Percentiles rank a stretch among this genome's conserved stretches.
phyloP scores from a whole-genome alignment of 64 coral and sea anemone species.

The Montipora sp. region DNA sequence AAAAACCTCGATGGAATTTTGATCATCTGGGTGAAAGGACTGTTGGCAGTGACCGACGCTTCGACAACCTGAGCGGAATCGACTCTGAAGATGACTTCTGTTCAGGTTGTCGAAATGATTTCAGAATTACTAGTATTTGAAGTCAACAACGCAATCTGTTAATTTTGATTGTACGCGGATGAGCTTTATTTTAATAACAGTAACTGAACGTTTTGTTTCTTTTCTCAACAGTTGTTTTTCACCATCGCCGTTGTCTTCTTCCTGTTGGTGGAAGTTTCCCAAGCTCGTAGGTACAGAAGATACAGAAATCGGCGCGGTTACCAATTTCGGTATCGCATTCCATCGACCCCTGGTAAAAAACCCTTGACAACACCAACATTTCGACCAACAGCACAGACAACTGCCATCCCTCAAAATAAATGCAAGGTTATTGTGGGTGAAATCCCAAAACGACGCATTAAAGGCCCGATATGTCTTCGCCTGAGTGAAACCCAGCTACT shows the following conservation, averaged over 20 bases:
- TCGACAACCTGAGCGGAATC: no score
- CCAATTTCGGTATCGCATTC: no score
- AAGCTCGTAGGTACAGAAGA: not conserved
- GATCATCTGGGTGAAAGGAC: no score
- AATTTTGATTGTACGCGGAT: no score
- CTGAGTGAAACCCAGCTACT: conserved; percentile 8
- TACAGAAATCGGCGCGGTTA: not conserved
- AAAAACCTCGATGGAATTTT: no score
- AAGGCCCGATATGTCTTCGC: conserved; percentile 21
- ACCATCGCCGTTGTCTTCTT: not conserved
- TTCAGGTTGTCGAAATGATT: no score
- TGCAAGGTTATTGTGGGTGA: not conserved
- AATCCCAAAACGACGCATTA: not conserved
- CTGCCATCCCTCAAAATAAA: not conserved
- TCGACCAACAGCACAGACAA: not conserved
- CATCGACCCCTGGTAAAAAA: not conserved
- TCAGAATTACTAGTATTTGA: no score
- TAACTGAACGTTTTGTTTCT: not conserved
- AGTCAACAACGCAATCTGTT: no score
- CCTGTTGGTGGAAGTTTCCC: not conserved
- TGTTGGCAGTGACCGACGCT: no score
- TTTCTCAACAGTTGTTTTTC: not conserved
- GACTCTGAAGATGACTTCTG: no score
- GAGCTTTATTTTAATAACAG: no score
- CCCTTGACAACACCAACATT: not conserved